A percentile compares a stretch with the other conserved stretches of the same genome.
Conservation (phyloP, 2,113 vertebrate species). For the Passer montanus region DNA sequence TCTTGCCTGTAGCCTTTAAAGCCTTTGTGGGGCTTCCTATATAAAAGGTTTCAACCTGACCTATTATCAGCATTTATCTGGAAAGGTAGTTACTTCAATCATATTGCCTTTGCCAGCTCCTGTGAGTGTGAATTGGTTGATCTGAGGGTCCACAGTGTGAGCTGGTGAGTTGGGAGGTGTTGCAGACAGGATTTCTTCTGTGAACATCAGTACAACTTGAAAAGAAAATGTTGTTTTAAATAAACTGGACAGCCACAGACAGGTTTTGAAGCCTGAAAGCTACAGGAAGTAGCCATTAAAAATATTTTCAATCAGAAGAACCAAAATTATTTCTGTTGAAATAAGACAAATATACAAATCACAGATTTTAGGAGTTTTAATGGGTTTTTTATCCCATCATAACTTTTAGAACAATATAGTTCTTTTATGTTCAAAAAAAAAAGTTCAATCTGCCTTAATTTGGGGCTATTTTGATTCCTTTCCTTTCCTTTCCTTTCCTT, state of each 20-base stretch:
- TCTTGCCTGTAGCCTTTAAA: not conserved
- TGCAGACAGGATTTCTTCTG: not conserved
- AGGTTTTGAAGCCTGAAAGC: not conserved
- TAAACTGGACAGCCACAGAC: not conserved
- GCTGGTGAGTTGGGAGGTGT: not conserved
- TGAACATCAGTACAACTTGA: not conserved
- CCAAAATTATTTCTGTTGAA: conserved; percentile 26
- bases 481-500: too few relatives aligned
- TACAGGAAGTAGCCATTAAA: conserved; percentile 2
- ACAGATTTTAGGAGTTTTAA: not conserved
- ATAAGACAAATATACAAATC: conserved; percentile 7
- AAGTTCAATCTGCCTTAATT: conserved; percentile 53
- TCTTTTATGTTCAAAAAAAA: conserved; percentile 37
- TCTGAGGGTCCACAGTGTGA: rapidly evolving
- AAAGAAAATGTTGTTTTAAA: not conserved
- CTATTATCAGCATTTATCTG: not conserved
- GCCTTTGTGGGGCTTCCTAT: not conserved
- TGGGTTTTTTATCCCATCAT: not conserved
- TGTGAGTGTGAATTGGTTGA: not conserved
- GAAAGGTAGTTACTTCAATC: not conserved
- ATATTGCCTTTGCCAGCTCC: not conserved
- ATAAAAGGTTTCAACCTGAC: not conserved
- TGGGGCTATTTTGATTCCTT: conserved; percentile 19
- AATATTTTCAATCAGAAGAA: conserved; percentile 27
- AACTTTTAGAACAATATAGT: conserved; percentile 1